Evolutionary conservation across 2,888 invertebrate genomes (phyloP).

Genomic region (Nemoura dubitans): DNA sequence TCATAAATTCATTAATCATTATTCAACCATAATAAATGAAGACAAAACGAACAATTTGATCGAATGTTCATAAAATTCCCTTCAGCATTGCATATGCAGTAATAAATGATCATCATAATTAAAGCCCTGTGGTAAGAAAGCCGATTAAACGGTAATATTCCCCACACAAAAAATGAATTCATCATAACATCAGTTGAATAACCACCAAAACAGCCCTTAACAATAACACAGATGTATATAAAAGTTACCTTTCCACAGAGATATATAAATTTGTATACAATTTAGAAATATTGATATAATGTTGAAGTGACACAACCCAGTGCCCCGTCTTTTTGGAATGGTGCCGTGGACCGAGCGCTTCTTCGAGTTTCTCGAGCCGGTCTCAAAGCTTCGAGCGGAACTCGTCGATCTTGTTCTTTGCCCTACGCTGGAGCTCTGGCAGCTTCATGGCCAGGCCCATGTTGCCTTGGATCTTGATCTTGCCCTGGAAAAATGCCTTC

Average conservation of each 20-base stretch:
- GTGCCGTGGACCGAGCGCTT: not conserved
- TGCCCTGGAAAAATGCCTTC: slow-evolving; percentile 96
- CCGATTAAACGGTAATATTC: not conserved
- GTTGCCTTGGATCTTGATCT: slow-evolving; percentile 95
- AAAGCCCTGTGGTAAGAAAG: not conserved
- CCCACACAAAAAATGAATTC: not conserved
- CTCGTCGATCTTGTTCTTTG: slow-evolving; percentile 76
- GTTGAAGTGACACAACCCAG: not conserved
- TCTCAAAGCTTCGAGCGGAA: slow-evolving; percentile 79
- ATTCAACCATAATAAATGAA: not conserved
- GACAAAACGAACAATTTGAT: not conserved
- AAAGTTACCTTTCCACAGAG: not conserved
- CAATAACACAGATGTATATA: not conserved
- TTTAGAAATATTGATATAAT: slow-evolving; percentile 21
- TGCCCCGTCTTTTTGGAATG: slow-evolving; percentile 19
- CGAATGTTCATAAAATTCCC: not conserved
- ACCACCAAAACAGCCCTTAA: not conserved
- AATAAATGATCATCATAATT: not conserved
- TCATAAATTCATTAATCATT: not conserved
- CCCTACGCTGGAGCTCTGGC: slow-evolving; percentile 80
- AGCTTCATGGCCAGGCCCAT: slow-evolving; percentile 97
- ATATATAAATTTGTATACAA: slow-evolving; percentile 15
- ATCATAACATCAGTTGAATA: not conserved
- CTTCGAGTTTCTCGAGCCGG: not conserved
- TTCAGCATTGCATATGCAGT: not conserved